Percentiles rank a stretch among this genome's conserved stretches.
Evolutionary conservation across 1,140 invertebrate species (phyloP).

Genomic region (Gonioctena quinquepunctata): DNA sequence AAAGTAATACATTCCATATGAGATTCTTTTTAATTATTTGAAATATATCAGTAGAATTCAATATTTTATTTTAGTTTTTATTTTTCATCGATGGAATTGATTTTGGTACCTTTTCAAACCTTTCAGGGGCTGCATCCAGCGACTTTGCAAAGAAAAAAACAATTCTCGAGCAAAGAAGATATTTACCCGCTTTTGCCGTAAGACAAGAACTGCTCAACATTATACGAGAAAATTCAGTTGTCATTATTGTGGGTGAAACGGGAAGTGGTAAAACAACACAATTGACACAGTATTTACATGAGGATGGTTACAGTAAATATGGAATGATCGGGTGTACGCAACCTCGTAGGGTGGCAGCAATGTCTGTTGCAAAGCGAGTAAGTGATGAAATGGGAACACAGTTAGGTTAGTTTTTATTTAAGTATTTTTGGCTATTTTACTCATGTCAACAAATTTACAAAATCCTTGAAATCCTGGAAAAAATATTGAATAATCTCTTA

Average conservation of each 20-base stretch:
- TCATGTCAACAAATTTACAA: no score
- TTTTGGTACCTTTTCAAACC: no score
- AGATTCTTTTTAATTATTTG: no score
- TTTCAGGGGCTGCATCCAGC: slow-evolving; percentile 69
- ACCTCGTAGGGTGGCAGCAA: slow-evolving; percentile 94
- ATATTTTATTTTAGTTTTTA: no score
- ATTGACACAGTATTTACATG: slow-evolving; percentile 97
- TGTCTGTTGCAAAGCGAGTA: slow-evolving; percentile 99
- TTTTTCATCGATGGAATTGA: no score
- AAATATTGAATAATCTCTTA: no score
- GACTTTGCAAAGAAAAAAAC: slow-evolving; percentile 90
- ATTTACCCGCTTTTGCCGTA: slow-evolving; percentile 94
- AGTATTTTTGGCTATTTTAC: no score
- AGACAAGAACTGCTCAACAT: slow-evolving; percentile 91
- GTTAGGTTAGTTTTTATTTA: slow-evolving; percentile 63
- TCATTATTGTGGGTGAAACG: slow-evolving; percentile 98
- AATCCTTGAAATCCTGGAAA: no score
- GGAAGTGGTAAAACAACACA: slow-evolving; percentile 99
- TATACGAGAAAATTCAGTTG: slow-evolving; percentile 92
- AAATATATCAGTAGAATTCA: no score
- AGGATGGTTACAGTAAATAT: slow-evolving; percentile 92
- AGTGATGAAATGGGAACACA: slow-evolving; percentile 95
- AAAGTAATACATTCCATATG: no score
- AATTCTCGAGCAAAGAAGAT: slow-evolving; percentile 87
- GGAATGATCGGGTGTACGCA: slow-evolving; percentile 97